Base-by-base conservation (phyloP, 2,797 vertebrate species). In the Enteromius unitaeniatus region DNA sequence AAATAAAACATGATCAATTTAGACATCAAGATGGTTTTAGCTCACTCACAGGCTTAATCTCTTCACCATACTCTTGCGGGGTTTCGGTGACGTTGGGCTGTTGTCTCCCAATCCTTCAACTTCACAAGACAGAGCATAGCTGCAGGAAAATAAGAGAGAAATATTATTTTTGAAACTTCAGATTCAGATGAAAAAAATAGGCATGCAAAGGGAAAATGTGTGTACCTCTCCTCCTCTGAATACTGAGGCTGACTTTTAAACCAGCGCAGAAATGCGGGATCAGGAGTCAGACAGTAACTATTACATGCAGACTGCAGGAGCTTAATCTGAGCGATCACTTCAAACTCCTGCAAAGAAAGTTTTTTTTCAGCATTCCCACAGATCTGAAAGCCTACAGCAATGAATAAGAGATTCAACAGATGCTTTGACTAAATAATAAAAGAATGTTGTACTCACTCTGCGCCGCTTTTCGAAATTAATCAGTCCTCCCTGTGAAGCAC, bases 401-500 rank as follows among this genome's bases (percentile, higher is more conserved):
- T 42, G 19, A 51, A 80, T 17, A 72, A 60, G 4, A 21, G 31
- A 58, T 80, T 70, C 6, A 80, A 58, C 77, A 68, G 77, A 49
- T 60, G 53, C 73, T 73, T 64, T 72, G 68, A 62, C 53, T 49
- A 82, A 82, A 82, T 64, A 82, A 34, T 31, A 55, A 58, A 42
- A 10, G 40, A 80, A 23, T 23, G 60, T 21, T 14, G 47, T 72
- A 86, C 96, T 96, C 88, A 99, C 98, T 95, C 93, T 95, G 91
- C 97, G 95, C 87, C 97, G 95, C 94, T 99, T 99, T 89, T 99
- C 98, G 87, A 99, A 98, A 93, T 99, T 99, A 89, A 97, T 97
- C 90, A 99, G 94, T 34, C 96, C 96, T 60, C 96, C 96, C 97
- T 99, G 93, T 85, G 86, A 88, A 91, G 79, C n/a, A 76, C 45